Conservation (phyloP, 2,888 invertebrate species). For the Autographa gamma region DNA sequence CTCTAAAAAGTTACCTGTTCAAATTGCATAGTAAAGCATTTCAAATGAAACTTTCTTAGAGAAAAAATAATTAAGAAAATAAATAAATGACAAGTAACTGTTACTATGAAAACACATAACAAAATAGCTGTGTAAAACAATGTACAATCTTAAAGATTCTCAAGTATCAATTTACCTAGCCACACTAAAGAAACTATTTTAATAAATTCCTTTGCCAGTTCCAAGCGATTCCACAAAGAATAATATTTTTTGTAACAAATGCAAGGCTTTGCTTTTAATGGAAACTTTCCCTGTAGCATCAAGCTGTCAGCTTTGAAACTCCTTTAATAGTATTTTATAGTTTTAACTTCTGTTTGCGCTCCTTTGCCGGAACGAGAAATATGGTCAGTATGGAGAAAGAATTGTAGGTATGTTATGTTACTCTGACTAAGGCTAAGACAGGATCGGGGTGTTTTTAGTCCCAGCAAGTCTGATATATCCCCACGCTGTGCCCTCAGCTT, state of each 20-base stretch:
- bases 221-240: slow-evolving; percentile 44
- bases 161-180: slow-evolving; percentile 35
- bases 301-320: slow-evolving; percentile 55
- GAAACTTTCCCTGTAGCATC: slow-evolving; percentile 56
- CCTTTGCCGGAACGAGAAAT: slow-evolving; percentile 36
- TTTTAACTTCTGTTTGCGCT: slow-evolving; percentile 48
- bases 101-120: too few species aligned
- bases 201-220: slow-evolving; percentile 45
- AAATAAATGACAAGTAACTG: too few species aligned
- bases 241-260: slow-evolving; percentile 58
- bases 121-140: neutral
- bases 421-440: too few species aligned
- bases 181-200: slow-evolving; percentile 41
- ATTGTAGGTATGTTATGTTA: too few species aligned
- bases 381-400: slow-evolving; percentile 32
- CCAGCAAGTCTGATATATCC: too few species aligned
- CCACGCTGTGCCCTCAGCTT: too few species aligned
- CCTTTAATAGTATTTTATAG: slow-evolving; percentile 59
- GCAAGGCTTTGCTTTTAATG: slow-evolving; percentile 58
- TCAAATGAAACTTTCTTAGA: too few species aligned
- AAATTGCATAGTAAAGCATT: too few species aligned
- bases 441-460: too few species aligned
- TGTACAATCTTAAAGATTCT: slow-evolving; percentile 15
- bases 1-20: too few species aligned
- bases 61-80: too few species aligned